Evolutionary conservation across 2,797 vertebrate species (phyloP).

Genomic region (Halcyon chelicuti): DNA sequence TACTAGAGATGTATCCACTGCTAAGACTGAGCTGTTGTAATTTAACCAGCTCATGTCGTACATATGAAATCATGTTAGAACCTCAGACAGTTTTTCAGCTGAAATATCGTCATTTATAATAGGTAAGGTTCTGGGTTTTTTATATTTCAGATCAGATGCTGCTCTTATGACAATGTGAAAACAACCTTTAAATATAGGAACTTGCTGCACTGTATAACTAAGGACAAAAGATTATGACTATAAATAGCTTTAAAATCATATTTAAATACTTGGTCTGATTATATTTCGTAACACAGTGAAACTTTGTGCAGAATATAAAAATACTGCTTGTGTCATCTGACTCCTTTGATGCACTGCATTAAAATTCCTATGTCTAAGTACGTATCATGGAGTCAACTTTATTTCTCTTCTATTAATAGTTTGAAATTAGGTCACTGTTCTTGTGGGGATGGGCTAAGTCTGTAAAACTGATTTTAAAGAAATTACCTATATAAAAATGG

Average conservation of each 20-base stretch:
- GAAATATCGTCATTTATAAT: neutral
- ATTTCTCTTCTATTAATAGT: slow-evolving; percentile 63
- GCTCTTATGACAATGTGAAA: neutral
- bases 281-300: neutral
- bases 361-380: slow-evolving; percentile 55
- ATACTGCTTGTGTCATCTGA: slow-evolving; percentile 35
- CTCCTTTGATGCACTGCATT: slow-evolving; percentile 58
- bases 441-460: slow-evolving; percentile 14
- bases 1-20: neutral
- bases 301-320: slow-evolving; percentile 34
- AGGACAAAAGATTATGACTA: neutral
- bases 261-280: slow-evolving; percentile 34
- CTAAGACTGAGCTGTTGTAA: neutral
- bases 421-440: slow-evolving; percentile 53
- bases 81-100: neutral
- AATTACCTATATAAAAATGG: neutral
- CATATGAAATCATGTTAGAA: neutral
- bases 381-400: slow-evolving; percentile 21
- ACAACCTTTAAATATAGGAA: neutral
- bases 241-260: slow-evolving; percentile 24
- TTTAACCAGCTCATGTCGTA: neutral
- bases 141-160: neutral
- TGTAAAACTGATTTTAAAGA: slow-evolving; percentile 7
- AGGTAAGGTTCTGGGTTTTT: neutral
- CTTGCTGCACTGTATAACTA: neutral